These are phyloP conservation scores for Mesoligia furuncula DNA, from an alignment of 2,888 invertebrate genomes.

Conservation along the genomic window DNA sequence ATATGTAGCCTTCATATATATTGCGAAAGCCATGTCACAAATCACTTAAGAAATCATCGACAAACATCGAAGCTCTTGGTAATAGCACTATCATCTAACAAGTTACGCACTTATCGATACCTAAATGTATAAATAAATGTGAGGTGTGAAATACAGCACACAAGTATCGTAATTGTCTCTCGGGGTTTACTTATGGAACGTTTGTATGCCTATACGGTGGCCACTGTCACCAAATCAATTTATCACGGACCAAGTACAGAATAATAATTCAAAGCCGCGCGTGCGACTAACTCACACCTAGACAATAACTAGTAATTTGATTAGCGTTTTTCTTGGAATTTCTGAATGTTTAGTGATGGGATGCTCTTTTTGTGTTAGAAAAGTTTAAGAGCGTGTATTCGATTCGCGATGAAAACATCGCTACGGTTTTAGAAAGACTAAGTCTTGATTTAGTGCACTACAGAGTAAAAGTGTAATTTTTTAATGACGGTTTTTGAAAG, in stretches of 20 bases:
- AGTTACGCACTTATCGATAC: constrained; percentile 63
- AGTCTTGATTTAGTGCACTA: too few relatives aligned
- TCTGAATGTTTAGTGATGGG: constrained; percentile 59
- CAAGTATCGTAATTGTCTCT: constrained; percentile 77
- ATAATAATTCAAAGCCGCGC: constrained; percentile 80
- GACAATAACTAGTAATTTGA: constrained; percentile 82
- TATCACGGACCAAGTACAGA: constrained; percentile 82
- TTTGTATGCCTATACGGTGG: constrained; percentile 81
- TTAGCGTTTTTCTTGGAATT: constrained; percentile 75
- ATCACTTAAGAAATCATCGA: constrained; percentile 52
- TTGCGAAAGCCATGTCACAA: constrained; percentile 51
- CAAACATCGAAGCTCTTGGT: constrained; percentile 42
- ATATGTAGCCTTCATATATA: constrained; percentile 47
- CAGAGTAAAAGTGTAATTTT: too few relatives aligned
- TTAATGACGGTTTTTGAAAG: too few relatives aligned
- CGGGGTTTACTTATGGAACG: constrained; percentile 74
- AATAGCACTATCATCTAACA: constrained; percentile 52
- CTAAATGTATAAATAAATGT: constrained; percentile 66
- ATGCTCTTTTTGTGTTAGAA: constrained; percentile 12
- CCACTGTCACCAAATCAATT: constrained; percentile 85
- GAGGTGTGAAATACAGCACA: constrained; percentile 74
- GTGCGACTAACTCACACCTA: constrained; percentile 81
- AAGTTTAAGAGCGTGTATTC: too few relatives aligned
- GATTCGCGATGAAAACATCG: too few relatives aligned
- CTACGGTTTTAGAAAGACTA: too few relatives aligned